Conservation (phyloP, 2,888 invertebrate genomes). For the Synanthedon formicaeformis region DNA sequence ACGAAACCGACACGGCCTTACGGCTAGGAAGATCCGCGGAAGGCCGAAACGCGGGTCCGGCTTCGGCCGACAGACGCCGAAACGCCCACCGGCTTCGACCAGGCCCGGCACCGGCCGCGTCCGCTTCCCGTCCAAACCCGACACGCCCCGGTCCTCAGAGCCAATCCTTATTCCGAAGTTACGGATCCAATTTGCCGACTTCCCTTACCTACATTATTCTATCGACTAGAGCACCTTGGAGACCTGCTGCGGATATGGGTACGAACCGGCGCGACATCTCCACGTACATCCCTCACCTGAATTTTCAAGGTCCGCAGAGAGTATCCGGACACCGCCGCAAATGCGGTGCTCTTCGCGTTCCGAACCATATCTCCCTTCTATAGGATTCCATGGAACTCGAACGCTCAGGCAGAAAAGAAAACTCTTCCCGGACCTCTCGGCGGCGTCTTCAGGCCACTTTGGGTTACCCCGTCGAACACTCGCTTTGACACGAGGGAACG, state of each 20-base stretch:
- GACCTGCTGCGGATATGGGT: not conserved
- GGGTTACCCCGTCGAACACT: not conserved
- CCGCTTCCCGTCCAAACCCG: slow-evolving; percentile 1
- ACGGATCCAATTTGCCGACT: slow-evolving; percentile 1
- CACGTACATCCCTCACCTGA: not conserved
- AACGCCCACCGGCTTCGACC: not conserved
- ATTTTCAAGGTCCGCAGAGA: not conserved
- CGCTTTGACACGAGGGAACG: not conserved
- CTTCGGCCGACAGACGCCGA: not conserved
- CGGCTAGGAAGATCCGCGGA: slow-evolving; percentile 11
- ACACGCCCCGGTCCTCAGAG: not conserved
- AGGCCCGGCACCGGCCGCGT: not conserved
- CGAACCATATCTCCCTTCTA: not conserved
- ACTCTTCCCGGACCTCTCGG: not conserved
- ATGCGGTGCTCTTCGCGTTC: not conserved
- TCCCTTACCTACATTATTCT: slow-evolving; percentile 1
- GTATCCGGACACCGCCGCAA: not conserved
- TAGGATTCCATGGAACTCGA: not conserved
- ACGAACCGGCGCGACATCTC: not conserved
- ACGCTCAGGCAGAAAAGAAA: not conserved
- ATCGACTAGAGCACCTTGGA: slow-evolving; percentile 1
- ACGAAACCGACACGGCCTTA: slow-evolving; percentile 25
- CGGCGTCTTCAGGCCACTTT: not conserved
- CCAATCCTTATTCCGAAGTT: slow-evolving; percentile 1
- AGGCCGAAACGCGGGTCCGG: not conserved